phyloP scores from a whole-genome alignment of 2,888 invertebrate genomes.

The Xanthia icteritia region DNA sequence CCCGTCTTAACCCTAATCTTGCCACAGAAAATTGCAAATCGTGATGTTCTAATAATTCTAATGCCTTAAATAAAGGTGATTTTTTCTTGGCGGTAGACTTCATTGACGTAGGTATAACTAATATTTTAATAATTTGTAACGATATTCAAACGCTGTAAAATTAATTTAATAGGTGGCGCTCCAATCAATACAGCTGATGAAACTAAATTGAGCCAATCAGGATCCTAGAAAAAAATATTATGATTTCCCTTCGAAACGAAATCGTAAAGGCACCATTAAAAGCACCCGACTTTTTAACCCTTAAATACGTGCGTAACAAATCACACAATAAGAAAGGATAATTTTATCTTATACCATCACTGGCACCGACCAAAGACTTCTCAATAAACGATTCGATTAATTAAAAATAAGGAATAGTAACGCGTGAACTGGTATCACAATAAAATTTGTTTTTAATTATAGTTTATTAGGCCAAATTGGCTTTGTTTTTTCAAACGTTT shows the following conservation, averaged over 20 bases:
- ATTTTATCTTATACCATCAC: constrained; percentile 79
- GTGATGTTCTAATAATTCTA: neutral
- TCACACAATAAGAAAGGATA: constrained; percentile 80
- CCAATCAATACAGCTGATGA: constrained; percentile 70
- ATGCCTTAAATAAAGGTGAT: neutral
- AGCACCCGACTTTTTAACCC: constrained; percentile 80
- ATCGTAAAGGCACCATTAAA: constrained; percentile 79
- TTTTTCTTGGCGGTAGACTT: constrained; percentile 6
- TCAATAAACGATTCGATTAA: constrained; percentile 85
- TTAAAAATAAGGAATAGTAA: constrained; percentile 81
- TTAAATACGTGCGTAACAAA: constrained; percentile 80
- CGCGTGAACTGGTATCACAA: constrained; percentile 85
- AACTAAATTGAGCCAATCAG: constrained; percentile 72
- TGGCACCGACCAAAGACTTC: constrained; percentile 76
- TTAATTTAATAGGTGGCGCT: constrained; percentile 74
- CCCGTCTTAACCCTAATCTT: neutral
- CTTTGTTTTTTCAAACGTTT: constrained; percentile 85
- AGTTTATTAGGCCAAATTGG: constrained; percentile 87
- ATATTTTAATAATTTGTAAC: constrained; percentile 44
- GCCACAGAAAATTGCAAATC: neutral
- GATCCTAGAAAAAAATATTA: constrained; percentile 68
- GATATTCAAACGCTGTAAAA: constrained; percentile 53
- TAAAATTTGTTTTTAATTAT: constrained; percentile 88
- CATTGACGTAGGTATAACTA: constrained; percentile 45
- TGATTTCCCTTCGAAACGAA: constrained; percentile 64